phyloP scores from a whole-genome alignment of 1,140 invertebrate species.

The Drosophila suzukii region DNA sequence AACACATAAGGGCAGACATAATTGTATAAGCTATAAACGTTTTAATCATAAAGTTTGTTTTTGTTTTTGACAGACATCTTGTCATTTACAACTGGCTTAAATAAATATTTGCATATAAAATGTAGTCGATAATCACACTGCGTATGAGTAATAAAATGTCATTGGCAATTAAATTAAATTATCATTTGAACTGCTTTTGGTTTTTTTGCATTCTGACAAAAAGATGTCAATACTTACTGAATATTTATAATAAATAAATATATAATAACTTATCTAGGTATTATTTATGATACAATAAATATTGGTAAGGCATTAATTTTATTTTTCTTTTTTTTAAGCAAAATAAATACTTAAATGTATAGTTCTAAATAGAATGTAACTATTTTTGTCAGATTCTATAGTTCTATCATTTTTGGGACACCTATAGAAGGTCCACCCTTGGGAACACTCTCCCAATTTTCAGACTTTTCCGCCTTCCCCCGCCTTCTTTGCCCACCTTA shows the following conservation, averaged over 20 bases:
- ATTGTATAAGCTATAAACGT: background rate
- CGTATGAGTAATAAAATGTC: background rate
- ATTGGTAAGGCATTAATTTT: too few species aligned
- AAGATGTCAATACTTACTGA: too few species aligned
- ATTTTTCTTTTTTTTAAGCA: too few species aligned
- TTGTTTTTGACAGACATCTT: background rate
- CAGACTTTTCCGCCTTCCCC: background rate
- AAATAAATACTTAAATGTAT: too few species aligned
- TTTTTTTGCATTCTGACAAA: background rate
- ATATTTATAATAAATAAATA: background rate
- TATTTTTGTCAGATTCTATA: background rate
- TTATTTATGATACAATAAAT: too few species aligned
- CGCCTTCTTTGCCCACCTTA: conserved; percentile 7
- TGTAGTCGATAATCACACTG: background rate
- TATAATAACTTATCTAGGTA: too few species aligned
- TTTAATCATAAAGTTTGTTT: background rate
- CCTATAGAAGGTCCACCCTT: conserved; percentile 2
- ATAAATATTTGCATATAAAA: background rate
- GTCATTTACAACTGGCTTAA: background rate
- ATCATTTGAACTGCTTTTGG: background rate
- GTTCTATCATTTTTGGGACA: background rate
- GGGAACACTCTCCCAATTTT: conserved; percentile 6
- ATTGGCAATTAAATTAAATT: background rate
- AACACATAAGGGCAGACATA: background rate
- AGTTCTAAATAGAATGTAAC: too few species aligned